phyloP scores from a whole-genome alignment of 1,140 invertebrate species.

The Drosophila punjabiensis region DNA sequence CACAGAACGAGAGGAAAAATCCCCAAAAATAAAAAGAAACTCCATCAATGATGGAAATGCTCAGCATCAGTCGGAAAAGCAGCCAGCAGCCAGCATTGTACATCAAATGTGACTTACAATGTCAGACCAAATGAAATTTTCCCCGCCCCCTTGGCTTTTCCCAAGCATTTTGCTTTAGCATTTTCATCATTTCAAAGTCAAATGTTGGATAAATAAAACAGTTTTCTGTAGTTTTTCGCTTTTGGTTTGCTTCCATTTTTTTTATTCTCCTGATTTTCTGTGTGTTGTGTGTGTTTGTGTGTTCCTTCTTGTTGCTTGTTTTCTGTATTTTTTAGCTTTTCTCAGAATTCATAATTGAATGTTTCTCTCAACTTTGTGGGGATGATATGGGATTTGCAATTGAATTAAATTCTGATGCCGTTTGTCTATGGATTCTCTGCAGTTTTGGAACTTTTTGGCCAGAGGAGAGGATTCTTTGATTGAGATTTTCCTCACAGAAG shows the following conservation, averaged over 20 bases:
- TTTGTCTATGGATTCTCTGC: constrained; percentile 46
- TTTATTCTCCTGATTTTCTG: constrained; percentile 3
- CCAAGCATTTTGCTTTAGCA: constrained; percentile 44
- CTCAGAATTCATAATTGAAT: constrained; percentile 62
- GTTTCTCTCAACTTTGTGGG: constrained; percentile 48
- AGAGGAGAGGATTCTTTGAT: constrained; percentile 18
- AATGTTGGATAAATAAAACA: constrained; percentile 70
- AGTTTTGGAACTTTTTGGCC: constrained; percentile 31
- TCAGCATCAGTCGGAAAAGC: constrained; percentile 8
- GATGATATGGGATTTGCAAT: constrained; percentile 61
- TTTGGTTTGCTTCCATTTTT: not conserved
- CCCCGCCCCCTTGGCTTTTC: constrained; percentile 1
- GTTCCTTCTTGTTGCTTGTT: constrained; percentile 7
- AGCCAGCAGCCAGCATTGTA: constrained; percentile 26
- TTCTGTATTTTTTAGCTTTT: constrained; percentile 33
- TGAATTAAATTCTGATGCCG: constrained; percentile 56
- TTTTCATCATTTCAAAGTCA: constrained; percentile 66
- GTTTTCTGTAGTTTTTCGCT: constrained; percentile 49
- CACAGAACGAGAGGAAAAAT: not conserved
- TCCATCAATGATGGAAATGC: constrained; percentile 32
- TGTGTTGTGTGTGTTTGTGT: not conserved
- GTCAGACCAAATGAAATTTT: constrained; percentile 58
- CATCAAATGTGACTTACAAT: constrained; percentile 66
- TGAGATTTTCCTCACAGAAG: constrained; percentile 15
- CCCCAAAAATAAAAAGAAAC: not conserved